Evolutionary conservation across 1,140 invertebrate genomes (phyloP), one percentile per base, ranked within the genome.

Genomic region (Dendroctonus ponderosae): DNA sequence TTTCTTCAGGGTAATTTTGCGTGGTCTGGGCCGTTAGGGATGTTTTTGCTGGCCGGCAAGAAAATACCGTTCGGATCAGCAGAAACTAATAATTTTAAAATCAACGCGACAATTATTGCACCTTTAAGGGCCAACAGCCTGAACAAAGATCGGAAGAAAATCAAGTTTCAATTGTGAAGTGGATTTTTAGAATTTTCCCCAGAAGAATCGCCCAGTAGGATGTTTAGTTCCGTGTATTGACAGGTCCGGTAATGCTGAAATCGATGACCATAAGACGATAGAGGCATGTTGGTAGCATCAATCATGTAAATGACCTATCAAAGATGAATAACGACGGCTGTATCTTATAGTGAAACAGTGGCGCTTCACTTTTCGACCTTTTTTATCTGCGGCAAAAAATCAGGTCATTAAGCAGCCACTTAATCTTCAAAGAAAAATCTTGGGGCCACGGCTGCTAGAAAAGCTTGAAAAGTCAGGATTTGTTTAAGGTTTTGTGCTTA

Each of bases 301-400:
- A 65, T 65, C 62, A 65, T 65, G 62, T 50, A 65, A 65, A 65
- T 65, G 62, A 65, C 62, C 62, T 43, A 54, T 65, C 62, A 65
- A 65, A 65, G 52, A 65, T 65, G 62, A 65, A 65, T 57, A 65
- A 65, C 62, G 62, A 57, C 46, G 39, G 38, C 41, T 53, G 50
- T 63, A 63, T 63, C 43, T 39, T 7, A 39, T 38, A 60, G 15
- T 11, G 39, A 7, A 8, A 2, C 61, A 63, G 40, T 46, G 61
- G 51, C 61, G 61, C n/a, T 26, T 14, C 50, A 15, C n/a, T 52
- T 52, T 26, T 52, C 12, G 7, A 51, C 50, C n/a, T 52, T 14
- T 52, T 52, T 12, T 15, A 26, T 14, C 7, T 9, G n/a, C 7
- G n/a, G 26, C 1, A 26, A 26, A 26, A 26, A 26, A 26, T 26